phyloP scores from a whole-genome alignment of 1,140 invertebrate species.

The Hyposmocoma kahamanoa region DNA sequence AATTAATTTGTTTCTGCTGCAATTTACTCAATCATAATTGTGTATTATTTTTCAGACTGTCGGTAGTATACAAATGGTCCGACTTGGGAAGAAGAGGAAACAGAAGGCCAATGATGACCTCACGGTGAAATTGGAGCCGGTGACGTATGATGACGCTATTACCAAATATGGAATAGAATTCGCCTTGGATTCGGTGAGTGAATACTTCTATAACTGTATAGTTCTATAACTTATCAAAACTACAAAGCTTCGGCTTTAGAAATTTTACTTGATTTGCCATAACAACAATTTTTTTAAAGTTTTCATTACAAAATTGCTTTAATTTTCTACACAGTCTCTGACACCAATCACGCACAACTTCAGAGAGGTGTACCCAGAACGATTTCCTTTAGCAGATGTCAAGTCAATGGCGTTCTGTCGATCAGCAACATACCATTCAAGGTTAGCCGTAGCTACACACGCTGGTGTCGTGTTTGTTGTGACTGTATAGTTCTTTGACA shows the following conservation, averaged over 20 bases:
- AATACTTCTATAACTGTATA: neutral
- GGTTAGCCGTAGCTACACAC: conserved; percentile 40
- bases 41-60: too few relatives aligned
- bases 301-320: neutral
- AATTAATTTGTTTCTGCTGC: too few relatives aligned
- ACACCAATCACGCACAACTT: neutral
- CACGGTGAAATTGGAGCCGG: conserved; percentile 37
- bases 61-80: conserved; percentile 31
- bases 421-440: conserved; percentile 21
- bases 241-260: neutral
- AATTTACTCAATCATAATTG: too few relatives aligned
- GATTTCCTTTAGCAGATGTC: conserved; percentile 48
- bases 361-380: conserved; percentile 31
- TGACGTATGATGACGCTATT: conserved; percentile 41
- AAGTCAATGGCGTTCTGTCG: conserved; percentile 38
- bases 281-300: neutral
- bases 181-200: conserved; percentile 29
- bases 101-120: conserved; percentile 34
- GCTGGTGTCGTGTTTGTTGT: conserved; percentile 47
- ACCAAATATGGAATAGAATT: conserved; percentile 49
- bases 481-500: conserved; percentile 28
- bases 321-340: neutral
- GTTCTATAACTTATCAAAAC: neutral
- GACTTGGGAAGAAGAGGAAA: conserved; percentile 19
- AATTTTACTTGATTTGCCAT: neutral